These are phyloP conservation scores for Sebastes trivittatus DNA, from an alignment of 2,797 vertebrate genomes.

Conservation along the genomic window DNA sequence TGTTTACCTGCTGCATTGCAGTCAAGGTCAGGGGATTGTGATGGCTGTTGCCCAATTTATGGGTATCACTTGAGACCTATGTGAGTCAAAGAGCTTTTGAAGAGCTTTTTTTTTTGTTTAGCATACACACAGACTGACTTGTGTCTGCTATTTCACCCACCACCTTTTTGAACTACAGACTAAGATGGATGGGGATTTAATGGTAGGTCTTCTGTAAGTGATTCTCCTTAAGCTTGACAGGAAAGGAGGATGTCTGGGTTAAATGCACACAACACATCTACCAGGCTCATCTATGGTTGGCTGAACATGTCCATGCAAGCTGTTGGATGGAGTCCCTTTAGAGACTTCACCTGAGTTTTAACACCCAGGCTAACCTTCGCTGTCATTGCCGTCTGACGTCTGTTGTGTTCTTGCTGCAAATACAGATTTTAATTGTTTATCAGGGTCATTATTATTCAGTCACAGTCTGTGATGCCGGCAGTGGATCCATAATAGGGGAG, in stretches of 20 bases:
- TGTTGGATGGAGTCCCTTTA: not conserved
- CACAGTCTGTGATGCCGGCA: conserved; percentile 44
- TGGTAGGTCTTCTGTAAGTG: conserved; percentile 3
- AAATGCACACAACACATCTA: not conserved
- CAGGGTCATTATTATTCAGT: conserved; percentile 67
- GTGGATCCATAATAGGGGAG: conserved; percentile 61
- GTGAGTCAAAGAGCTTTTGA: conserved; percentile 10
- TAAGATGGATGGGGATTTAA: conserved; percentile 35
- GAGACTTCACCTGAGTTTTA: not conserved
- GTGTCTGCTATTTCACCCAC: conserved; percentile 1
- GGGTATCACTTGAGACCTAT: conserved; percentile 8
- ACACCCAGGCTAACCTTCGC: conserved; percentile 34
- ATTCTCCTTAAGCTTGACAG: conserved; percentile 45
- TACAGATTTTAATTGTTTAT: conserved; percentile 72
- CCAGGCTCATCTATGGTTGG: not conserved
- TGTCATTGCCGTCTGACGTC: conserved; percentile 30
- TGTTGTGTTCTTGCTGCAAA: conserved; percentile 31
- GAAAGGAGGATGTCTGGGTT: not conserved
- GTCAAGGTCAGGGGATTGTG: conserved; percentile 63
- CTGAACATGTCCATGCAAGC: not conserved
- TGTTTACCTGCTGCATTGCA: conserved; percentile 59
- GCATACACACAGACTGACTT: not conserved
- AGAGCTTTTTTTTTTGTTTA: not conserved
- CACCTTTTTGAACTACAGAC: conserved; percentile 3
- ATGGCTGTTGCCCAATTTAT: conserved; percentile 18